phyloP scores from a whole-genome alignment of 2,888 invertebrate genomes.

The Caenorhabditis angaria region DNA sequence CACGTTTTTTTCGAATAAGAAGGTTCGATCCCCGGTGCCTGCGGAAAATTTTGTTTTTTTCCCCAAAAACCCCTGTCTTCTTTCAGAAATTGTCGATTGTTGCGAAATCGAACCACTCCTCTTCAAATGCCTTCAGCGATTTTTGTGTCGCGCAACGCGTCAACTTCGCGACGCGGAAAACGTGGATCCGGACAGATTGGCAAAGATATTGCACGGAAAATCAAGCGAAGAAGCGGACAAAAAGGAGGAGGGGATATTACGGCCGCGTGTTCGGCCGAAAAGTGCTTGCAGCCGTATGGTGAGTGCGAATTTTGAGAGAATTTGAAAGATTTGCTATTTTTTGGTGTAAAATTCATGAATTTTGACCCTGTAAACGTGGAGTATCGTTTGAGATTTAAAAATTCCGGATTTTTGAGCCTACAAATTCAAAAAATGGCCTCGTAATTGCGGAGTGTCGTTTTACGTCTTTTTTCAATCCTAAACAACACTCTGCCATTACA shows the following conservation, averaged over 20 bases:
- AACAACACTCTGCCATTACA: too few species aligned
- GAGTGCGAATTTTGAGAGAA: conserved; percentile 36
- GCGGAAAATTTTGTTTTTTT: too few species aligned
- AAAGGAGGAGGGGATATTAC: conserved; percentile 21
- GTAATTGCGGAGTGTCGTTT: too few species aligned
- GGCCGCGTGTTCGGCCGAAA: conserved; percentile 65
- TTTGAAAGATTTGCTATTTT: not conserved
- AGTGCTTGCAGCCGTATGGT: conserved; percentile 72
- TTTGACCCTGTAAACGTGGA: too few species aligned
- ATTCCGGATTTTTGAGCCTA: too few species aligned
- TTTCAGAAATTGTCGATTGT: conserved; percentile 18
- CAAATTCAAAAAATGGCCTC: too few species aligned
- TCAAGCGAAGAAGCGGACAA: conserved; percentile 5
- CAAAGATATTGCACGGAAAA: conserved; percentile 8
- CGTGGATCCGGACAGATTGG: conserved; percentile 14
- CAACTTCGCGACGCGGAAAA: conserved; percentile 7
- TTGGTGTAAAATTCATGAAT: too few species aligned
- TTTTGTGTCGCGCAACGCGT: conserved; percentile 18
- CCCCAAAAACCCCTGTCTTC: not conserved
- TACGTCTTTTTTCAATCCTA: too few species aligned
- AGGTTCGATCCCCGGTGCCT: not conserved
- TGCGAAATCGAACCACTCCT: conserved; percentile 16
- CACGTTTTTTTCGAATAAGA: not conserved
- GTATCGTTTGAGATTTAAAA: too few species aligned
- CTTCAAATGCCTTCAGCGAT: conserved; percentile 13